Percentiles rank a stretch among this genome's conserved stretches.
phyloP scores from a whole-genome alignment of 2,888 invertebrate genomes.

The Hyposoter didymator region DNA sequence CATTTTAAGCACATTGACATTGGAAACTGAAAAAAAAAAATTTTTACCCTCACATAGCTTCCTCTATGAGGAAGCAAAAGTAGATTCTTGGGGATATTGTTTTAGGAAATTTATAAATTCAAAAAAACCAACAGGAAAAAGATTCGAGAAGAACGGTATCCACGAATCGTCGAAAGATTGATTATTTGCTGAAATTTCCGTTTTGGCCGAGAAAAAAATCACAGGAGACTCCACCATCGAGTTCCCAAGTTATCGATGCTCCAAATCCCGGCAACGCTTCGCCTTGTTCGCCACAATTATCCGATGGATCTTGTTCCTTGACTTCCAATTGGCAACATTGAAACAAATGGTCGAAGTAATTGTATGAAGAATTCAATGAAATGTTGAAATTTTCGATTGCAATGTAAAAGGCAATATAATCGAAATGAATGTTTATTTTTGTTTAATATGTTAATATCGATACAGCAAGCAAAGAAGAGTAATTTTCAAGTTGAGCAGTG shows the following conservation, averaged over 20 bases:
- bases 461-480: constrained; percentile 46
- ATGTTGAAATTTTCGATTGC: neutral
- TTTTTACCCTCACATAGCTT: too few species aligned
- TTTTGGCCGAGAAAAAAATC: constrained; percentile 23
- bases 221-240: neutral
- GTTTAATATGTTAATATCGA: constrained; percentile 51
- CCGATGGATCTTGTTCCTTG: constrained; percentile 30
- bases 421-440: constrained; percentile 62
- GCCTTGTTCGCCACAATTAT: neutral
- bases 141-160: constrained; percentile 10
- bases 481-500: constrained; percentile 26
- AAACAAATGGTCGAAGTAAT: too few species aligned
- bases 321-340: constrained; percentile 14
- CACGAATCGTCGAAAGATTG: constrained; percentile 15
- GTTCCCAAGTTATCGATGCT: neutral
- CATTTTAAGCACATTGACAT: too few species aligned
- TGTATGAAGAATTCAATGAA: neutral
- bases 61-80: too few species aligned
- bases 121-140: neutral
- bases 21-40: too few species aligned
- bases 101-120: too few species aligned
- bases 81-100: too few species aligned
- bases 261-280: neutral
- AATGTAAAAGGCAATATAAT: neutral
- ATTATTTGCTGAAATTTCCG: constrained; percentile 12